Evolutionary conservation across 2,797 vertebrate genomes (phyloP).

Genomic region (Lagodon rhomboides): DNA sequence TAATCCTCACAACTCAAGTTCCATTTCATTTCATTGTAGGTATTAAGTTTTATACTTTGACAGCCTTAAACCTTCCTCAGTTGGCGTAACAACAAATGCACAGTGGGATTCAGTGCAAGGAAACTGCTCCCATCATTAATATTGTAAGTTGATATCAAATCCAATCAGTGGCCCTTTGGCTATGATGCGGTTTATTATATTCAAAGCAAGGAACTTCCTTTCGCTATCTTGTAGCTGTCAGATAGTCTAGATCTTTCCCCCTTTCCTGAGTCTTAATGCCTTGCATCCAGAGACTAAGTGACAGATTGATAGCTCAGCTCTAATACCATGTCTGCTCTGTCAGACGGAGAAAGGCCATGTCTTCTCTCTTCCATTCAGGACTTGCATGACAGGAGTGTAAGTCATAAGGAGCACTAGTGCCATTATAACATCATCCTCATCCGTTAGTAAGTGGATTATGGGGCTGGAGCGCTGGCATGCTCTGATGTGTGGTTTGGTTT

Average conservation of each 20-base stretch:
- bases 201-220: slow-evolving; percentile 55
- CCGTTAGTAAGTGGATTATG: slow-evolving; percentile 84
- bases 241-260: slow-evolving; percentile 54
- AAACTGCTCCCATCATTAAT: slow-evolving; percentile 36
- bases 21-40: slow-evolving; percentile 21
- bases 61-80: slow-evolving; percentile 4
- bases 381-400: slow-evolving; percentile 74
- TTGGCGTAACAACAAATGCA: slow-evolving; percentile 11
- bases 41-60: slow-evolving; percentile 20
- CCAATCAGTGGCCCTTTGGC: slow-evolving; percentile 41
- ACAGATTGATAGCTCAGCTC: slow-evolving; percentile 76
- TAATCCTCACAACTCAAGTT: slow-evolving; percentile 18
- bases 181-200: slow-evolving; percentile 52
- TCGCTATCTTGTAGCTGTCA: slow-evolving; percentile 63
- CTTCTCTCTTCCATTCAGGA: slow-evolving; percentile 65
- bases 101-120: slow-evolving; percentile 14
- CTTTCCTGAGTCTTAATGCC: slow-evolving; percentile 57
- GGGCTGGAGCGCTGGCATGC: slow-evolving; percentile 73
- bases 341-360: slow-evolving; percentile 69
- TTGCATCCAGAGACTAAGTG: slow-evolving; percentile 72
- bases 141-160: slow-evolving; percentile 35
- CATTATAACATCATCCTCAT: slow-evolving; percentile 81
- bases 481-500: slow-evolving; percentile 82
- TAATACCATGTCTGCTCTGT: slow-evolving; percentile 69
- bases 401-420: slow-evolving; percentile 73